A percentile compares a stretch with the other conserved stretches of the same genome.
Evolutionary conservation across 2,113 vertebrate species (phyloP).

Genomic region (Apeltes quadracus): DNA sequence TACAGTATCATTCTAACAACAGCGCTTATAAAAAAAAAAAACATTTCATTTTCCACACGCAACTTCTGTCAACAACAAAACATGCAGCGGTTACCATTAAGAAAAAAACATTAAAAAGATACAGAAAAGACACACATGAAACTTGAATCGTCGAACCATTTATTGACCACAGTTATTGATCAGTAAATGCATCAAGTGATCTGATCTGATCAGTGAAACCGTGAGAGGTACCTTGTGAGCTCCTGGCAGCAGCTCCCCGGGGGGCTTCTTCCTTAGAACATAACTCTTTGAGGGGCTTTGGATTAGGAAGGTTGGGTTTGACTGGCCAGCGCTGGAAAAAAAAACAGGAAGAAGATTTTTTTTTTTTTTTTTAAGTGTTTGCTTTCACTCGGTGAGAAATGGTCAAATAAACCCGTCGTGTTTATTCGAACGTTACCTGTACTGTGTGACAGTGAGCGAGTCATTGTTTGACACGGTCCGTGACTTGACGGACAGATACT

Average conservation of each 20-base stretch:
- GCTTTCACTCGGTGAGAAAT: background rate
- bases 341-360: background rate
- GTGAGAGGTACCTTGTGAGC: constrained; percentile 85
- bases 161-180: background rate
- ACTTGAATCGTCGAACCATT: background rate
- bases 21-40: background rate
- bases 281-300: constrained; percentile 81
- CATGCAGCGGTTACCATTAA: background rate
- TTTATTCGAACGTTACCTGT: constrained; percentile 77
- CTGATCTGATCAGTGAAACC: no score
- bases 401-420: background rate
- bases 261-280: constrained; percentile 93
- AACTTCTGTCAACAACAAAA: background rate
- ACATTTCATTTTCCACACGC: background rate
- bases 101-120: background rate
- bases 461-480: constrained; percentile 67
- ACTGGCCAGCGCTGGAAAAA: constrained; percentile 86
- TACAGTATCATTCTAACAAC: background rate
- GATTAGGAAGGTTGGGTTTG: constrained; percentile 92
- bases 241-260: constrained; percentile 86
- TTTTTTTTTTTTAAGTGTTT: no score
- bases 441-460: constrained; percentile 81
- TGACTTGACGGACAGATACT: constrained; percentile 76
- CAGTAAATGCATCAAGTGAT: background rate
- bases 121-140: background rate